Conservation (phyloP, 2,888 invertebrate species). For the Amiota communis region DNA sequence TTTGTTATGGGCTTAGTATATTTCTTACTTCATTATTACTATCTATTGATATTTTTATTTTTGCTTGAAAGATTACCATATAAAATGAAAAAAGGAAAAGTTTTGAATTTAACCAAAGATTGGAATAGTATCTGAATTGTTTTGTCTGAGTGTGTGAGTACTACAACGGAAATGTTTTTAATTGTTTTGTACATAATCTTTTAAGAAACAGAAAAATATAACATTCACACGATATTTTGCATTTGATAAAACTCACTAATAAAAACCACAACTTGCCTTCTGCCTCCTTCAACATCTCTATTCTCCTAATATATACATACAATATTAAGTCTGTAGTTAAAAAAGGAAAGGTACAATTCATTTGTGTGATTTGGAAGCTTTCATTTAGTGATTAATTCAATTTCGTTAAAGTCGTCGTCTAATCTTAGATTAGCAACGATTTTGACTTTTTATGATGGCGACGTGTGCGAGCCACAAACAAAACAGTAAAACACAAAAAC, state of each 20-base stretch:
- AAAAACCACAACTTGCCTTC: not conserved
- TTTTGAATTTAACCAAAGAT: too few relatives aligned
- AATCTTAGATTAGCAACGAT: constrained; percentile 57
- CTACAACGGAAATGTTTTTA: constrained; percentile 3
- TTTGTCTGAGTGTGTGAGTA: too few relatives aligned
- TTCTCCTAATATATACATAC: too few relatives aligned
- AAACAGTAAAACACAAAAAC: not conserved
- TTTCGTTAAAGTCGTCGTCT: constrained; percentile 53
- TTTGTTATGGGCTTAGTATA: too few relatives aligned
- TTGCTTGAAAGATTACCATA: too few relatives aligned
- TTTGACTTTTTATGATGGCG: constrained; percentile 53
- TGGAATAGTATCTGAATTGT: too few relatives aligned
- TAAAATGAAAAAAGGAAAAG: too few relatives aligned
- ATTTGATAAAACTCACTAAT: constrained; percentile 42
- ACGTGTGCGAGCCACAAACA: constrained; percentile 56
- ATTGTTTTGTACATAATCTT: not conserved
- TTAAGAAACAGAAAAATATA: constrained; percentile 3
- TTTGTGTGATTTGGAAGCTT: constrained; percentile 6
- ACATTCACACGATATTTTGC: constrained; percentile 60
- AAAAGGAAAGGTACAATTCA: constrained; percentile 9
- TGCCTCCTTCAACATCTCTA: not conserved
- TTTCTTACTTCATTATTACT: too few relatives aligned
- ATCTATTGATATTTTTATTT: too few relatives aligned
- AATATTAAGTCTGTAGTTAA: not conserved
- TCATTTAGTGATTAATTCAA: constrained; percentile 52